These are phyloP conservation scores for Fistularia commersonii DNA, from an alignment of 2,797 vertebrate species.

Conservation along the genomic window DNA sequence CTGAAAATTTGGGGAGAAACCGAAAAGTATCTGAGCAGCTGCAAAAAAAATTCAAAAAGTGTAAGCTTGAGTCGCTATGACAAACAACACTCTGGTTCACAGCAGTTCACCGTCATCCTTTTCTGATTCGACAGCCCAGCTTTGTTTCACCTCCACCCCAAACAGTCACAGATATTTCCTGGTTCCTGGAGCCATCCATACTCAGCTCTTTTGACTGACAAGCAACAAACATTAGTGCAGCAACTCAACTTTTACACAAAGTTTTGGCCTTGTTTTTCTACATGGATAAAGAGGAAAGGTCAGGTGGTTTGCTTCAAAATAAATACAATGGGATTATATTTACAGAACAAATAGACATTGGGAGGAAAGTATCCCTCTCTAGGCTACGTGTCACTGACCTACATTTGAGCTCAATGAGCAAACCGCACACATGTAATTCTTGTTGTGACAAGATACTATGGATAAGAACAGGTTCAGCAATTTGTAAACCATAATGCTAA, in stretches of 20 bases:
- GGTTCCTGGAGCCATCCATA: slow-evolving; percentile 38
- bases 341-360: slow-evolving; percentile 45
- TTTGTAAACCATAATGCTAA: background rate
- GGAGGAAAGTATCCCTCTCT: slow-evolving; percentile 13
- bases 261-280: slow-evolving; percentile 9
- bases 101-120: no score
- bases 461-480: background rate
- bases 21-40: no score
- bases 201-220: slow-evolving; percentile 36
- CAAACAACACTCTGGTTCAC: no score
- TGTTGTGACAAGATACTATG: slow-evolving; percentile 13
- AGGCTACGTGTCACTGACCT: slow-evolving; percentile 10
- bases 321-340: slow-evolving; percentile 26
- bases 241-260: background rate
- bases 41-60: no score
- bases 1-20: no score
- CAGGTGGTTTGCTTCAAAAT: slow-evolving; percentile 23
- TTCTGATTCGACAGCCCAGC: slow-evolving; percentile 17
- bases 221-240: slow-evolving; percentile 2
- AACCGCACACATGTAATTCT: slow-evolving; percentile 24
- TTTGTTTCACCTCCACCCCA: slow-evolving; percentile 1
- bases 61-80: no score
- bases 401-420: slow-evolving; percentile 5
- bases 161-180: slow-evolving; percentile 35
- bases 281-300: slow-evolving; percentile 31